A percentile compares a stretch with the other conserved stretches of the same genome.
Conservation (phyloP, 2,888 invertebrate species). For the Dione juno region DNA sequence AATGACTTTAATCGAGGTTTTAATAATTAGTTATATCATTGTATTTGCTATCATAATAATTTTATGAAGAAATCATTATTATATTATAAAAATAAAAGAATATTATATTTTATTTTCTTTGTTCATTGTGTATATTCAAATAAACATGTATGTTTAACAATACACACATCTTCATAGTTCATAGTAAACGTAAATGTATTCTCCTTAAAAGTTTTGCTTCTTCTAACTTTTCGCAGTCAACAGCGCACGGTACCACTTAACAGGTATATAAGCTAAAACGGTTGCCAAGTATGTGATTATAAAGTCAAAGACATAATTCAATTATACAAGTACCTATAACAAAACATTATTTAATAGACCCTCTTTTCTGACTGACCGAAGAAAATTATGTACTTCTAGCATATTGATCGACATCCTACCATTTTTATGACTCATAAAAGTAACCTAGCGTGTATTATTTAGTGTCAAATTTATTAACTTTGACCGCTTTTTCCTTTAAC, state of each 20-base stretch:
- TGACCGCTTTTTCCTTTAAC: neutral
- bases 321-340: slow-evolving; percentile 54
- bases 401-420: slow-evolving; percentile 12
- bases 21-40: too few species aligned
- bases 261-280: neutral
- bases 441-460: slow-evolving; percentile 5
- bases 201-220: neutral
- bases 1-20: too few species aligned
- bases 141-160: too few species aligned
- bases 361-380: slow-evolving; percentile 1
- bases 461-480: slow-evolving; percentile 10
- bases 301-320: slow-evolving; percentile 2
- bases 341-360: slow-evolving; percentile 11
- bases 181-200: neutral
- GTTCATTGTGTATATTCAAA: too few species aligned
- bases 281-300: slow-evolving; percentile 7
- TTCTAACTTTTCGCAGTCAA: neutral
- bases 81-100: too few species aligned
- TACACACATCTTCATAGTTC: too few species aligned
- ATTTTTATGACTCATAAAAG: slow-evolving; percentile 28
- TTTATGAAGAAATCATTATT: too few species aligned
- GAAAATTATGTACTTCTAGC: slow-evolving; percentile 16
- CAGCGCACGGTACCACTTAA: neutral
- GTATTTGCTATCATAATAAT: too few species aligned
- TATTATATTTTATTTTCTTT: too few species aligned